Percentiles rank a stretch among this genome's conserved stretches.
These are phyloP conservation scores for Lycaena phlaeas DNA, from an alignment of 2,888 invertebrate species.

Conservation along the genomic window DNA sequence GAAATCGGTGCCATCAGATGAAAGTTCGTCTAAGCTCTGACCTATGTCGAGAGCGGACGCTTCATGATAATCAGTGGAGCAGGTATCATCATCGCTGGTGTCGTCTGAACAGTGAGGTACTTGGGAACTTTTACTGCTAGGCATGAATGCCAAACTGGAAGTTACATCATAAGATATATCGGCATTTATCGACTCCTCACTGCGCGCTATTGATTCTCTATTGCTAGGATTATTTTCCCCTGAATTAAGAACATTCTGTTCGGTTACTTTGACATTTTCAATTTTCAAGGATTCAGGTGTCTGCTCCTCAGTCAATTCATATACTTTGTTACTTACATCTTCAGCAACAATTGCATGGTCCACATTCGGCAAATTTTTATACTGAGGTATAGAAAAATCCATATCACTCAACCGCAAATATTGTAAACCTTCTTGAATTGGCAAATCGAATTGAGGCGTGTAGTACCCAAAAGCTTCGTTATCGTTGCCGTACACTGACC, in stretches of 20 bases:
- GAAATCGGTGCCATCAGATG: conserved; percentile 57
- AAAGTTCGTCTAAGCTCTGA: conserved; percentile 55
- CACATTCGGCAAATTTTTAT: conserved; percentile 51
- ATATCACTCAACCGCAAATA: conserved; percentile 61
- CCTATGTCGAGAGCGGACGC: conserved; percentile 59
- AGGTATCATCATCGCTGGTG: conserved; percentile 54
- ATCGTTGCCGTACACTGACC: conserved; percentile 49
- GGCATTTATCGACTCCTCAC: conserved; percentile 57
- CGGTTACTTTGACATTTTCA: conserved; percentile 22
- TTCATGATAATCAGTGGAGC: conserved; percentile 65
- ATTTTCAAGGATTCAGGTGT: conserved; percentile 24
- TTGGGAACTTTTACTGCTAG: conserved; percentile 60
- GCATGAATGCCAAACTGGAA: conserved; percentile 62
- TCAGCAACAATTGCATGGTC: conserved; percentile 24
- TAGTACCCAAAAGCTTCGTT: conserved; percentile 52
- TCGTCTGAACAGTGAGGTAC: conserved; percentile 42
- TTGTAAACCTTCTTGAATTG: conserved; percentile 40
- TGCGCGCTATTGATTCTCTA: conserved; percentile 45
- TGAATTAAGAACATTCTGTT: conserved; percentile 36
- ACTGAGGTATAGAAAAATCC: conserved; percentile 59
- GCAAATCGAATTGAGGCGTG: conserved; percentile 45
- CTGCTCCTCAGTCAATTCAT: conserved; percentile 26
- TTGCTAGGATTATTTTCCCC: conserved; percentile 28
- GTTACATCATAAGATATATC: conserved; percentile 62
- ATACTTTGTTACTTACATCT: background rate